Evolutionary conservation across 2,113 vertebrate species (phyloP).

Genomic region (Sinosuthora webbiana): DNA sequence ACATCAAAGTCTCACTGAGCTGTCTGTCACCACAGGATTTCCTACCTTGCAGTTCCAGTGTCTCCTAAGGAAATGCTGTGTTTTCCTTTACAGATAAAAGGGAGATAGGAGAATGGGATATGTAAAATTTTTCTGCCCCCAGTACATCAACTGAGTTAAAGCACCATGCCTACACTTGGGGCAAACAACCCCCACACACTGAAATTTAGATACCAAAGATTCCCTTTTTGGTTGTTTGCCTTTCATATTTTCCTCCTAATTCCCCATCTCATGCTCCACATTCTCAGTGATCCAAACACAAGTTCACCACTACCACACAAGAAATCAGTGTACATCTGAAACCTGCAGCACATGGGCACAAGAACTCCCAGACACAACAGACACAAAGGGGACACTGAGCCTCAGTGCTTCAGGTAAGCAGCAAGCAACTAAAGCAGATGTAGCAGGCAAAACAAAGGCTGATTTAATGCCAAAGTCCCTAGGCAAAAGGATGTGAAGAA

Average conservation of each 20-base stretch:
- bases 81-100: background rate
- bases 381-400: background rate
- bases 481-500: background rate
- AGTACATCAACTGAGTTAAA: background rate
- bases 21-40: background rate
- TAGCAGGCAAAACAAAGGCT: background rate
- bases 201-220: background rate
- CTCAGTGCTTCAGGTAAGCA: background rate
- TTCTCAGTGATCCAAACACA: background rate
- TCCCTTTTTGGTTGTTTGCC: background rate
- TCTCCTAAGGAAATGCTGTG: background rate
- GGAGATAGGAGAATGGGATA: background rate
- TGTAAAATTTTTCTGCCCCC: background rate
- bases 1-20: background rate
- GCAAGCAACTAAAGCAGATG: background rate
- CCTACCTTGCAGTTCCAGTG: background rate
- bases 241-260: background rate
- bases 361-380: background rate
- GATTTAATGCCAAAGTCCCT: background rate
- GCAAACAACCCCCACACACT: background rate
- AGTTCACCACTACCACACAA: background rate
- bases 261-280: rapidly evolving
- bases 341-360: background rate
- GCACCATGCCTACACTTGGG: background rate
- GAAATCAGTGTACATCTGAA: background rate